Percentiles rank a stretch among this genome's conserved stretches.
Evolutionary conservation across 2,797 vertebrate genomes (phyloP).

Genomic region (Sylvia borin): DNA sequence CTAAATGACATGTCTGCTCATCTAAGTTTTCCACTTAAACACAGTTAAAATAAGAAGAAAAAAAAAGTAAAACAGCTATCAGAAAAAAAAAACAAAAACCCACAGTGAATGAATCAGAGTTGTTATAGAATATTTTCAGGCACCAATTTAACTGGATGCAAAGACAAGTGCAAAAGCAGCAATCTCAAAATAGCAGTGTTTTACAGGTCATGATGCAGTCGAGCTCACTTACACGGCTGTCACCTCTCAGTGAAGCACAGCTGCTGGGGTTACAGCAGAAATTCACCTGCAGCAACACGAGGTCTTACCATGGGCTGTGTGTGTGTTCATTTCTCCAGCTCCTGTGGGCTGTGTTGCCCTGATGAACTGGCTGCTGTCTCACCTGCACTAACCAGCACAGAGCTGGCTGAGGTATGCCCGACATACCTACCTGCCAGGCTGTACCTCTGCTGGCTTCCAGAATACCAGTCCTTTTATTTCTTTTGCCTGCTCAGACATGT

Average conservation of each 20-base stretch:
- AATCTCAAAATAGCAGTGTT: neutral
- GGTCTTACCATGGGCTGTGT: neutral
- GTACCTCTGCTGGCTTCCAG: neutral
- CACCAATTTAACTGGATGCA: neutral
- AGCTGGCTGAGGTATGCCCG: neutral
- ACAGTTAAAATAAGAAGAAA: neutral
- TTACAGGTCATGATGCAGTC: neutral
- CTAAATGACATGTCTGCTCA: neutral
- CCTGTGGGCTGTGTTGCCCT: neutral
- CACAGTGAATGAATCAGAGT: neutral
- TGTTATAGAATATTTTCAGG: neutral
- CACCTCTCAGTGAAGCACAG: neutral
- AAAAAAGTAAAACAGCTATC: neutral
- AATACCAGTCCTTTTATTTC: neutral
- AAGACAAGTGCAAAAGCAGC: neutral
- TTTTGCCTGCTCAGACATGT: neutral
- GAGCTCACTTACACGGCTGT: neutral
- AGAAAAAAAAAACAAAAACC: neutral
- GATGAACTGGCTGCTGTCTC: neutral
- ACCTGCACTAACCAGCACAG: neutral
- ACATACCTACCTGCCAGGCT: neutral
- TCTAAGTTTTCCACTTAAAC: neutral
- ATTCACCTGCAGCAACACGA: neutral
- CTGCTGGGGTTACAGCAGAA: neutral
- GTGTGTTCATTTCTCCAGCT: neutral